These are phyloP conservation scores for Liodrosophila aerea DNA, from an alignment of 2,888 invertebrate genomes.

Conservation along the genomic window DNA sequence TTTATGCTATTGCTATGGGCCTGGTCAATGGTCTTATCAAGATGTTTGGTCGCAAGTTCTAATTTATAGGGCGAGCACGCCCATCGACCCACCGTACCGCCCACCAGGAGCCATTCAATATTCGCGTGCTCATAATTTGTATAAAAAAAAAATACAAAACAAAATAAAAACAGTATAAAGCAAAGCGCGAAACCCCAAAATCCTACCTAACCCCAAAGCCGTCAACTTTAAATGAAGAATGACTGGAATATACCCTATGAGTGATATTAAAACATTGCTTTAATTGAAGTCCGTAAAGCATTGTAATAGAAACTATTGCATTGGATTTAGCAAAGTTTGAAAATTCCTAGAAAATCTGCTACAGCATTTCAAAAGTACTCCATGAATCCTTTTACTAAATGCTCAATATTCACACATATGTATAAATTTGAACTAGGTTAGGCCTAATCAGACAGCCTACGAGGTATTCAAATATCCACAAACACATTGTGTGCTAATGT, in stretches of 20 bases:
- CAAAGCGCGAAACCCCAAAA: slow-evolving; percentile 17
- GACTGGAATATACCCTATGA: slow-evolving; percentile 16
- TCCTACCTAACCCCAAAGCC: slow-evolving; percentile 24
- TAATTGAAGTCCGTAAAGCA: too few species aligned
- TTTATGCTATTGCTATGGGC: slow-evolving; percentile 29
- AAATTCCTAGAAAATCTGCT: too few species aligned
- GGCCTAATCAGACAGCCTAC: slow-evolving; percentile 1
- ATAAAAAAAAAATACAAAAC: slow-evolving; percentile 7
- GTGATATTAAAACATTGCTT: too few species aligned
- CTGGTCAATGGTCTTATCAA: slow-evolving; percentile 56
- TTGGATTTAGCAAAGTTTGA: too few species aligned
- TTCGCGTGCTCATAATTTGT: slow-evolving; percentile 73
- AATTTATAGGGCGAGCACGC: slow-evolving; percentile 74
- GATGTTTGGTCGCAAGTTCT: slow-evolving; percentile 72
- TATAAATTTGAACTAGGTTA: neutral
- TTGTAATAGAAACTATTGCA: neutral
- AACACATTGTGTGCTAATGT: slow-evolving; percentile 76
- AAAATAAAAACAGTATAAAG: slow-evolving; percentile 14
- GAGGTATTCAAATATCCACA: slow-evolving; percentile 60
- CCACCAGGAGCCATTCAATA: slow-evolving; percentile 58
- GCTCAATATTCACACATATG: too few species aligned
- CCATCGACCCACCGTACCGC: slow-evolving; percentile 28
- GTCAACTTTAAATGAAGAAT: slow-evolving; percentile 6
- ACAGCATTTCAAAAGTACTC: too few species aligned
- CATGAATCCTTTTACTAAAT: too few species aligned